Evolutionary conservation across 2,797 vertebrate species (phyloP), one percentile per base, ranked within the genome.

Genomic region (Alcedo quadribrachys): DNA sequence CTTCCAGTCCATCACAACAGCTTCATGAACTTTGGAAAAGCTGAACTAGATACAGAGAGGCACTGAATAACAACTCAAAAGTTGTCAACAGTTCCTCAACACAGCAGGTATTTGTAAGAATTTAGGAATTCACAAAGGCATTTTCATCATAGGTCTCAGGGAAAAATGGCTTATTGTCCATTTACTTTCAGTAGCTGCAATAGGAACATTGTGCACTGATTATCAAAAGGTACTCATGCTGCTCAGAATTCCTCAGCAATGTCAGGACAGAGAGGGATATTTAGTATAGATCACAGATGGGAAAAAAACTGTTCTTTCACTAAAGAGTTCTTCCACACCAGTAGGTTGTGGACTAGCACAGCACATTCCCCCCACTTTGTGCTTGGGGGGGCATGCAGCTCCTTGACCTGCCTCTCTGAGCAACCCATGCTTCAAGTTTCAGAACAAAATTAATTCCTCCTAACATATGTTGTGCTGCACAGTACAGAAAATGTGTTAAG

Each of bases 1-100:
- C 76, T 92, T 78, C 48, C 40, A 94, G 62, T 71, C 81, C 68
- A 92, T 79, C 76, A 88, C 46, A 84, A 65, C 8, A 87, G 83
- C 69, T 93, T 70, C 42, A 12, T 37, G 73, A 90, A 83, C 46
- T 89, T 90, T 45, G 37, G 42, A 73, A 62, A 80, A 82, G 54
- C 71, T 71, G 54, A 69, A 92, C 48, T 53, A 90, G 73, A 92
- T 54, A 63, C 45, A 77, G 65, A 61, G 67, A 71, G 45, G 57
- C 89, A 60, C 33, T 35, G 79, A 70, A 71, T 68, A 78, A 78
- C 37, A 40, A 71, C 68, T 74, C 74, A 21, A 74, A 88, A 88
- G 48, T 35, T 54, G 37, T 84, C 81, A 84, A 77, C 30, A 33
- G 8, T 53, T 90, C 62, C 54, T 55, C 21, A 67, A 32, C 69